These are phyloP conservation scores for Apostichopus japonicus DNA, from an alignment of 35 echinoderm and acorn worm genomes.

Conservation along the genomic window DNA sequence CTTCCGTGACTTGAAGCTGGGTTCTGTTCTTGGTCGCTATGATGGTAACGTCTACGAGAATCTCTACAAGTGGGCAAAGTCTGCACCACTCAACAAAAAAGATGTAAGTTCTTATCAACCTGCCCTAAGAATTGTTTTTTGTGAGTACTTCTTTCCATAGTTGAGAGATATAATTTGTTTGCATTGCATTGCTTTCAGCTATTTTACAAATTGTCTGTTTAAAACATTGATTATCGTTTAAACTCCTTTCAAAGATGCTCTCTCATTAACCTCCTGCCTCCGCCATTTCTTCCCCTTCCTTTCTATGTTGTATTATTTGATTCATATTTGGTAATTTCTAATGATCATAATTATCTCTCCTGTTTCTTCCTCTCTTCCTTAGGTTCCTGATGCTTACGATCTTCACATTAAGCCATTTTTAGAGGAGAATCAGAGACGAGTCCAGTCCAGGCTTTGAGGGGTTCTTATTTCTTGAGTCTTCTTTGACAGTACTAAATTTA, in stretches of 20 bases:
- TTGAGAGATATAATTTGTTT: too few relatives aligned
- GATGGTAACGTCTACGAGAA: conserved; percentile 97
- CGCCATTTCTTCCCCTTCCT: too few relatives aligned
- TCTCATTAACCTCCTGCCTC: too few relatives aligned
- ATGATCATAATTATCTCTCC: too few relatives aligned
- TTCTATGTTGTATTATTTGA: background rate
- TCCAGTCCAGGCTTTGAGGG: conserved; percentile 47
- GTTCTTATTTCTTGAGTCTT: too few relatives aligned
- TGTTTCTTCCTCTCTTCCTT: background rate
- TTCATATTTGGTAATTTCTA: too few relatives aligned
- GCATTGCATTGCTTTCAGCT: too few relatives aligned
- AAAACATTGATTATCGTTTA: too few relatives aligned
- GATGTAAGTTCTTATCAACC: conserved; percentile 61
- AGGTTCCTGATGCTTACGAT: conserved; percentile 84
- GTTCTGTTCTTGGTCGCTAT: conserved; percentile 84
- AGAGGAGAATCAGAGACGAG: conserved; percentile 68
- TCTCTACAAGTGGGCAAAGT: conserved; percentile 94
- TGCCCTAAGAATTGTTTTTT: too few relatives aligned
- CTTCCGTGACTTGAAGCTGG: conserved; percentile 68
- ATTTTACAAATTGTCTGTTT: background rate
- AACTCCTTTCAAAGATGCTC: too few relatives aligned
- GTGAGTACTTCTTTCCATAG: too few relatives aligned
- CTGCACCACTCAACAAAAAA: conserved; percentile 78
- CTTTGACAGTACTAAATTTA: background rate
- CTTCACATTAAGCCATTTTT: conserved; percentile 86